Base-by-base conservation (phyloP, 2,113 vertebrate species). In the Spea bombifrons region DNA sequence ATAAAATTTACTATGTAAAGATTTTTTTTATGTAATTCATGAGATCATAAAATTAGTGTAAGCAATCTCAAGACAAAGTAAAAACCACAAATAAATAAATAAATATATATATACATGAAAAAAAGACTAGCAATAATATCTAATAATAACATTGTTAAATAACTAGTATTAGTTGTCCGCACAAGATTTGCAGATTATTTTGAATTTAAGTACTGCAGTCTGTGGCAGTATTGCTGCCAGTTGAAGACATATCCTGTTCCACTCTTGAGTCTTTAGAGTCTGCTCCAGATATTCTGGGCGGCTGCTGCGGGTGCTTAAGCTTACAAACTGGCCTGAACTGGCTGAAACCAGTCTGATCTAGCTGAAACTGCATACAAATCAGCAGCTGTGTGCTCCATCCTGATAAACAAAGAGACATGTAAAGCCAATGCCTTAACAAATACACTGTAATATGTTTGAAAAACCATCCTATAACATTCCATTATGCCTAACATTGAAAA, bases 361-460 rank as follows among this genome's bases (percentile, higher is more conserved):
- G 76, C 61, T 72, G 48, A 49, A 65, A 55, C 69, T 17, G 48
- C 68, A 66, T 66, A 49, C 47, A 65, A 71, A 30, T 16, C 76
- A 78, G 76, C 76, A 72, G 76, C 76, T 78, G 76, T 64, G 55
- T 44, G 57, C 48, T 78, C 61, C 45, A 66, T 78, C 76, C 61
- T 72, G 69, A 61, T 72, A 78, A 78, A 72, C 76, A 78, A 72
- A 78, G 69, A 78, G n/a, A 53, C 63, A 49, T 70, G 65, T 71
- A 52, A 52, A 47, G 47, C 61, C 49, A 52, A 57, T 61, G 69
- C 57, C 59, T 66, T 8, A 72, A 71, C 48, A 78, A 16, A 71
- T 63, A 16, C 50, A 49, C 68, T 78, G 76, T 69, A 61, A 77
- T 77, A 69, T 67, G 30, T 30, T 30, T 30, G 30, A 30, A 30